Evolutionary conservation across 2,113 vertebrate genomes (phyloP), one percentile per base, ranked within the genome.

Genomic region (Nannobrachium achirus): DNA sequence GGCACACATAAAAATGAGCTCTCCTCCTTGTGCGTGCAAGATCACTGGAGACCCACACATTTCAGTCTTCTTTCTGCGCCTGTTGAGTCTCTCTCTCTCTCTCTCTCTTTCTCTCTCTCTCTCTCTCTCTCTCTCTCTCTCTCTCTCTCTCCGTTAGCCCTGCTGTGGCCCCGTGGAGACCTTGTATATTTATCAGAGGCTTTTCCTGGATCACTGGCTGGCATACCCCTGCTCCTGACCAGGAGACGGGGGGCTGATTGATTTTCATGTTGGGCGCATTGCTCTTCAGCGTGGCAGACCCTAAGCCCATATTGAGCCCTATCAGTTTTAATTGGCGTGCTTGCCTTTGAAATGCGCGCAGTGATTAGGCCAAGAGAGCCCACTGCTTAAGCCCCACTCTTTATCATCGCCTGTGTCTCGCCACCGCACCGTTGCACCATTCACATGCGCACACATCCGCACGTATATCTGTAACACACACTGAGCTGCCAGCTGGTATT

Each of bases 241-340:
- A 71, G 74, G 20, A 74, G 76, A 57, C 19, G 11, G 52, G 52
- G 8, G 58, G 50, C 44, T 6, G 44, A 75, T 81, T 83, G 83
- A 89, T 89, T 89, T 89, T 84, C 71, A 85, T 75, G 82, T 89
- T 75, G 73, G 69, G 63, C 69, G 73, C 75, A 72, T 73, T 80
- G 60, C 69, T 78, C 63, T 64, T 80, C 56, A 39, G 74, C 48
- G 83, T 87, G 74, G 87, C 80, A 81, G 72, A 76, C 79, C 69
- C 53, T 86, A 90, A 89, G 82, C 88, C 79, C 76, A 60, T 80
- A 88, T 86, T 89, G 89, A 91, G 91, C 82, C 87, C 78, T 76
- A 86, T 86, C 89, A 79, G 33, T 88, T 92, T 91, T 93, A 93
- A 91, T 91, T 92, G 90, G 88, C 75, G 40, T 73, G 70, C 76